Conservation (phyloP, 2,797 vertebrate genomes). For the Poeciliopsis presidionis region DNA sequence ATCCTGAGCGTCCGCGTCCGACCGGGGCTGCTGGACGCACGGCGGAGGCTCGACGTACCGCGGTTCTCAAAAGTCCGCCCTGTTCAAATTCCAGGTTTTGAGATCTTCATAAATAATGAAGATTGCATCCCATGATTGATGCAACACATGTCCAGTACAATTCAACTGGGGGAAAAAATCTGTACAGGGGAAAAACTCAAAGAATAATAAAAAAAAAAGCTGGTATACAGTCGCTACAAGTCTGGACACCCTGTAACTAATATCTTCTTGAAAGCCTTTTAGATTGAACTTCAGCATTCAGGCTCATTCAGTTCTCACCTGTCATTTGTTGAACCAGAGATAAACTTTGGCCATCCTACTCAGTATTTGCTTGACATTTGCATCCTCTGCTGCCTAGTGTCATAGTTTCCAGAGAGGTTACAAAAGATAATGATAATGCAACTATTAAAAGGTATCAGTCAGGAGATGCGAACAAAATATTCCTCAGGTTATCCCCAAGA, state of each 20-base stretch:
- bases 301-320: not conserved
- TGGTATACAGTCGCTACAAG: not conserved
- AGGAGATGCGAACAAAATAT: not conserved
- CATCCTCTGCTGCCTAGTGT: not conserved
- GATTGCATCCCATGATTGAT: not conserved
- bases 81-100: not conserved
- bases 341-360: not conserved
- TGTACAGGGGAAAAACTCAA: not conserved
- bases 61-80: not conserved
- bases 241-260: not conserved
- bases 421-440: not conserved
- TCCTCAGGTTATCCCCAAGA: too few relatives aligned
- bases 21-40: constrained; percentile 7
- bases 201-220: not conserved
- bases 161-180: not conserved
- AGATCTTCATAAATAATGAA: not conserved
- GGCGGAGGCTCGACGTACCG: constrained; percentile 20
- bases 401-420: not conserved
- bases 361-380: not conserved
- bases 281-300: not conserved
- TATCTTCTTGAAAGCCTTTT: not conserved
- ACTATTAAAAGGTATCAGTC: not conserved
- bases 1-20: constrained; percentile 22
- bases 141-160: not conserved
- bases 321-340: not conserved